phyloP scores from a whole-genome alignment of 2,113 vertebrate species.

The Marmota flaviventris region DNA sequence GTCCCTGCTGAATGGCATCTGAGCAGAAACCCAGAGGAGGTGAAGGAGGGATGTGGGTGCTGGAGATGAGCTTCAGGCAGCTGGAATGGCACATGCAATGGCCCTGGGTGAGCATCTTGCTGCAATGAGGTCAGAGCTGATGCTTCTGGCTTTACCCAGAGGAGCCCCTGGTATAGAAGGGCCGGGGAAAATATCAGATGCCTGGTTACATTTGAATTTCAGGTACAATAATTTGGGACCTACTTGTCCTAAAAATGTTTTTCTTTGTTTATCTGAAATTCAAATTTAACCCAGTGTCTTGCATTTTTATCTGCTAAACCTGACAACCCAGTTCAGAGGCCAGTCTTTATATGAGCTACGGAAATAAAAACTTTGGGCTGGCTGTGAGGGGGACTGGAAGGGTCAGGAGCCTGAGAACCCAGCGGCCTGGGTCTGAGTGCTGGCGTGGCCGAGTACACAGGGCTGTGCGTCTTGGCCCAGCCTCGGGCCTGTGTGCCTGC shows the following conservation, averaged over 20 bases:
- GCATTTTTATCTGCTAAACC: constrained; percentile 1
- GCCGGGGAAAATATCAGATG: background rate
- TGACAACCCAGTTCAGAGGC: background rate
- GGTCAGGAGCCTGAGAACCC: background rate
- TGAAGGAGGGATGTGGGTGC: background rate
- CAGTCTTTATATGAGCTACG: background rate
- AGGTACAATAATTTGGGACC: background rate
- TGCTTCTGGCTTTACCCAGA: background rate
- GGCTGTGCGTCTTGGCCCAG: background rate
- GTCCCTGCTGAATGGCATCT: background rate
- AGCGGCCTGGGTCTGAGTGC: background rate
- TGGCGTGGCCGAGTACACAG: background rate
- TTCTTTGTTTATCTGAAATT: constrained; percentile 18
- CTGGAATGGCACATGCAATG: background rate
- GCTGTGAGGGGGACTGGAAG: background rate
- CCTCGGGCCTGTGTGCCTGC: too few species aligned
- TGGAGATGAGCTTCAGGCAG: background rate
- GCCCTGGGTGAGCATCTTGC: background rate
- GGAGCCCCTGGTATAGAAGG: background rate
- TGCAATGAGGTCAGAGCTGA: background rate
- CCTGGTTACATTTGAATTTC: background rate
- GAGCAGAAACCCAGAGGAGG: background rate
- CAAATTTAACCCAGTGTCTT: background rate
- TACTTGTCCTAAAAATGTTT: background rate
- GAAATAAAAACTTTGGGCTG: background rate